Conservation (phyloP, 2,888 invertebrate genomes). For the Harmothoe impar region DNA sequence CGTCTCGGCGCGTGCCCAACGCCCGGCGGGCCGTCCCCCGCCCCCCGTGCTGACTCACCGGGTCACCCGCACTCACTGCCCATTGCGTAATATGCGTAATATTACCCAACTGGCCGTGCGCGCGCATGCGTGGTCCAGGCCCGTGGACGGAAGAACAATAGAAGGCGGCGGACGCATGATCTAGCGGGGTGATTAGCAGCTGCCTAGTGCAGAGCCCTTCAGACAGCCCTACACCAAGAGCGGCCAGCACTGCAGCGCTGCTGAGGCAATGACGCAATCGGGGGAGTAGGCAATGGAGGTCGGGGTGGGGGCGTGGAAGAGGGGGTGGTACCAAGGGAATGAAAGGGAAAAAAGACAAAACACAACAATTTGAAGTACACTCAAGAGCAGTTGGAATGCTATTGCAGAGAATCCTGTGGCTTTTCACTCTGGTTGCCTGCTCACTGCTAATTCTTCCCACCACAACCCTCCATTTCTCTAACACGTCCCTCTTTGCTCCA, state of each 20-base stretch:
- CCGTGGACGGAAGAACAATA: conserved; percentile 37
- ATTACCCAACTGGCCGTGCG: conserved; percentile 43
- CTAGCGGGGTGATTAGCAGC: conserved; percentile 46
- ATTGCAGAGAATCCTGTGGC: conserved; percentile 25
- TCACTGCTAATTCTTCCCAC: conserved; percentile 11
- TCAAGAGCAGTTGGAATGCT: conserved; percentile 40
- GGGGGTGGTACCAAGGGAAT: background rate
- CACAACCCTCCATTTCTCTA: background rate
- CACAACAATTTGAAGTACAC: conserved; percentile 3
- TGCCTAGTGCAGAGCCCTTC: conserved; percentile 8
- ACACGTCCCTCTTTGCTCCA: background rate
- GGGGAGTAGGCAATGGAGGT: conserved; percentile 11
- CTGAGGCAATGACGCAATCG: background rate
- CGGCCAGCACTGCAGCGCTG: background rate
- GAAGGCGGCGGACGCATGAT: conserved; percentile 31
- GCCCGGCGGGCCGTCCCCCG: background rate
- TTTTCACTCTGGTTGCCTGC: background rate
- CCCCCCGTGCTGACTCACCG: conserved; percentile 27
- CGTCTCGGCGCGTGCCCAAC: conserved; percentile 40
- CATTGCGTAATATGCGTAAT: conserved; percentile 57
- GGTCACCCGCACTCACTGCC: conserved; percentile 42
- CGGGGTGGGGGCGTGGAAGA: background rate
- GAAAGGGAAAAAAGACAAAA: background rate
- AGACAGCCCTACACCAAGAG: background rate
- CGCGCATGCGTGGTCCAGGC: conserved; percentile 34